Evolutionary conservation across 1,140 invertebrate species (phyloP), one percentile per base, ranked within the genome.

Genomic region (Drosophila punjabiensis): DNA sequence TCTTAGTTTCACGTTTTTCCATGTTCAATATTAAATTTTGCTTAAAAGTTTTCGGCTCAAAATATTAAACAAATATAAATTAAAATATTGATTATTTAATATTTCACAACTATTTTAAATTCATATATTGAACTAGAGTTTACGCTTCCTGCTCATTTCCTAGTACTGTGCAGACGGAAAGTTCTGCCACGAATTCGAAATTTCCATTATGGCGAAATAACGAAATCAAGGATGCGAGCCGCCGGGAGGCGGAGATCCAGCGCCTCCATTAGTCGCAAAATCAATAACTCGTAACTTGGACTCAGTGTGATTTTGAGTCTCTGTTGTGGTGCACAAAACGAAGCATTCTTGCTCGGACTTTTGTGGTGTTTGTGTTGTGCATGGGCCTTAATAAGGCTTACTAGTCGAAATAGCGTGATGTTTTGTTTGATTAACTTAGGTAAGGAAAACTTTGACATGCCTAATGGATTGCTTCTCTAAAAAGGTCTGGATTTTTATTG

Each of bases 201-300:
- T 73, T 73, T 73, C 65, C 70, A 61, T 74, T 74, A 74, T 74
- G 70, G 70, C 55, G 70, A 73, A 74, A 74, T 74, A 70, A 41
- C 20, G 33, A 68, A 68, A 45, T 43, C 30, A 62, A 43, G 39
- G 55, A 45, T 35, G 52, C 24, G 13, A 39, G 35, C 20, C 24
- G 35, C 20, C 24, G 16, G 35, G 53, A 30, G 52, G 55, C 20
- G 61, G 41, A 24, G 14, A 30, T 48, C 33, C 63, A 20, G 4
- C 28, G 32, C 18, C 24, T 41, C 64, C 47, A 28, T 41, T 69
- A 14, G 63, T 39, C 59, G 59, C 13, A 73, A 74, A 74, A 74
- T 74, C 70, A 61, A 74, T 74, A 74, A 43, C 41, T 48, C 39
- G 65, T 41, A 45, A 53, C 32, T 70, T 63, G 58, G 58, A 63